These are phyloP conservation scores for Thoracochromis brauschi DNA, from an alignment of 2,113 vertebrate species.

Conservation along the genomic window DNA sequence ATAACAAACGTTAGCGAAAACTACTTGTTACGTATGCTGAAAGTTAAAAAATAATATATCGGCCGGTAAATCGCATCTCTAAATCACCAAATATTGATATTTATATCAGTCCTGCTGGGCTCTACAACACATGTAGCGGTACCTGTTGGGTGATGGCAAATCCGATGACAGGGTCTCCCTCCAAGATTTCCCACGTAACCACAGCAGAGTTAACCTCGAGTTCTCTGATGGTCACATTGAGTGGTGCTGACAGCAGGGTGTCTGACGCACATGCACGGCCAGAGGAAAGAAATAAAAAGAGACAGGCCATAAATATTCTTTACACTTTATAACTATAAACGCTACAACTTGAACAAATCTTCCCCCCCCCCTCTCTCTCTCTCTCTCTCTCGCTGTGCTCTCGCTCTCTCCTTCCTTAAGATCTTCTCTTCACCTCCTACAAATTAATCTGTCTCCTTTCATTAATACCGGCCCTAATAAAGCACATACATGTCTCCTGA, in stretches of 20 bases:
- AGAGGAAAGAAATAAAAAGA: neutral
- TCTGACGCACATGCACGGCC: constrained; percentile 66
- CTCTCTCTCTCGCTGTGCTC: neutral
- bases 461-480: constrained; percentile 26
- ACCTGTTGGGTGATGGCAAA: constrained; percentile 98
- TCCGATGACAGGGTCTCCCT: constrained; percentile 93
- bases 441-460: constrained; percentile 15
- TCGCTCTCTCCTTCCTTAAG: neutral
- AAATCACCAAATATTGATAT: neutral
- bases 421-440: neutral
- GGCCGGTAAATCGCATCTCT: neutral
- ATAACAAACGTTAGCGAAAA: neutral
- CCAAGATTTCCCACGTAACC: constrained; percentile 93
- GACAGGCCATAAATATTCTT: constrained; percentile 4
- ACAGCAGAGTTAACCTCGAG: constrained; percentile 90
- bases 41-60: neutral
- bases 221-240: constrained; percentile 92
- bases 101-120: neutral
- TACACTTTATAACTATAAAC: neutral
- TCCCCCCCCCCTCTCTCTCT: neutral
- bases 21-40: neutral
- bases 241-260: constrained; percentile 85
- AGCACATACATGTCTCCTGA: neutral
- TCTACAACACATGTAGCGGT: neutral
- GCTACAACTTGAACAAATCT: neutral